phyloP scores from a whole-genome alignment of 2,888 invertebrate genomes.

The Chromoteleia sp. region DNA sequence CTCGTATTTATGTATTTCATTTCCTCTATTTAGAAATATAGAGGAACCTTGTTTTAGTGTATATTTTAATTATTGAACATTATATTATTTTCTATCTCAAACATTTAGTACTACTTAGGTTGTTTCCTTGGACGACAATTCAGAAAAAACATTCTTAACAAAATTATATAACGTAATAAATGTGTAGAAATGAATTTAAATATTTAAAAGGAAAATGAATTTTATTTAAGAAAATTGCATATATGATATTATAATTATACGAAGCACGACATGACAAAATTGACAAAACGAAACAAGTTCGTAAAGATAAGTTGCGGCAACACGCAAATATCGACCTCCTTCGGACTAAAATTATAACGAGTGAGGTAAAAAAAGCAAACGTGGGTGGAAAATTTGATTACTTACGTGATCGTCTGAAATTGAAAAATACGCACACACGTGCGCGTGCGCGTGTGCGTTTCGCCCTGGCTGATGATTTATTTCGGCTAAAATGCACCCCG shows the following conservation, averaged over 20 bases:
- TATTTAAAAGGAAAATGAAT: too few relatives aligned
- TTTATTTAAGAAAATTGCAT: neutral
- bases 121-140: too few relatives aligned
- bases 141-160: too few relatives aligned
- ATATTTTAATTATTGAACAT: too few relatives aligned
- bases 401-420: slow-evolving; percentile 28
- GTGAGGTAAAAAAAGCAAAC: slow-evolving; percentile 1
- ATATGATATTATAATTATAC: neutral
- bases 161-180: too few relatives aligned
- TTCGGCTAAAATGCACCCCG: slow-evolving; percentile 26
- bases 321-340: slow-evolving; percentile 59
- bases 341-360: slow-evolving; percentile 72
- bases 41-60: too few relatives aligned
- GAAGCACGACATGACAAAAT: slow-evolving; percentile 53
- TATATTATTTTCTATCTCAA: too few relatives aligned
- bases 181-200: too few relatives aligned
- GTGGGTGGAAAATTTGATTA: slow-evolving; percentile 47
- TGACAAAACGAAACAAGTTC: slow-evolving; percentile 67
- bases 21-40: too few relatives aligned
- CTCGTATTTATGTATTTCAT: too few relatives aligned
- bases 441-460: slow-evolving; percentile 19
- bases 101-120: too few relatives aligned
- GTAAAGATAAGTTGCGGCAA: slow-evolving; percentile 48
- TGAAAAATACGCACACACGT: slow-evolving; percentile 30
- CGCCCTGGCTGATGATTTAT: slow-evolving; percentile 44